Conservation (phyloP, 92 coral and sea anemone genomes). For the Anthopleura xanthogrammica region DNA sequence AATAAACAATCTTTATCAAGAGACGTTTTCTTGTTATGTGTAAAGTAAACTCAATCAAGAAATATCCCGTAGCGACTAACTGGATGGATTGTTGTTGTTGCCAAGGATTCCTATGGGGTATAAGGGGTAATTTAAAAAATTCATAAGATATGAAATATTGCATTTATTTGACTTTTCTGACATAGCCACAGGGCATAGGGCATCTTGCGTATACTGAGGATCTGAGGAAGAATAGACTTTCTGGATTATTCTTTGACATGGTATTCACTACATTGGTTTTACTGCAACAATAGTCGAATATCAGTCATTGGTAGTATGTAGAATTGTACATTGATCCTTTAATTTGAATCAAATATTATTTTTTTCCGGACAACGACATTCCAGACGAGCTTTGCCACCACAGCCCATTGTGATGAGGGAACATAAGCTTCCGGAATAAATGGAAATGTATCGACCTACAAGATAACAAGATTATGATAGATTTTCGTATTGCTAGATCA, state of each 20-base stretch:
- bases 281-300: background rate
- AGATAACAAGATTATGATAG: conserved; percentile 1
- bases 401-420: background rate
- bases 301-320: background rate
- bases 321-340: background rate
- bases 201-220: background rate
- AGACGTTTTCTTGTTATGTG: background rate
- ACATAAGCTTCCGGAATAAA: background rate
- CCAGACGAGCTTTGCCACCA: background rate
- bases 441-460: background rate
- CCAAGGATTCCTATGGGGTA: background rate
- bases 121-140: background rate
- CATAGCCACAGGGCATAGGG: background rate
- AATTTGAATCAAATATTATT: background rate
- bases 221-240: background rate
- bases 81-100: background rate
- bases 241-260: background rate
- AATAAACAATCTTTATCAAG: background rate
- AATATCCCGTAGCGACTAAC: background rate
- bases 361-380: background rate
- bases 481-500: background rate
- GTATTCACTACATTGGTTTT: background rate
- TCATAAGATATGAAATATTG: background rate
- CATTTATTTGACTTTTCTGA: conserved; percentile 1
- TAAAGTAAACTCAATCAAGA: too few relatives aligned